Base-by-base conservation (phyloP, 2,113 vertebrate genomes). In the Chrysochloris asiatica region DNA sequence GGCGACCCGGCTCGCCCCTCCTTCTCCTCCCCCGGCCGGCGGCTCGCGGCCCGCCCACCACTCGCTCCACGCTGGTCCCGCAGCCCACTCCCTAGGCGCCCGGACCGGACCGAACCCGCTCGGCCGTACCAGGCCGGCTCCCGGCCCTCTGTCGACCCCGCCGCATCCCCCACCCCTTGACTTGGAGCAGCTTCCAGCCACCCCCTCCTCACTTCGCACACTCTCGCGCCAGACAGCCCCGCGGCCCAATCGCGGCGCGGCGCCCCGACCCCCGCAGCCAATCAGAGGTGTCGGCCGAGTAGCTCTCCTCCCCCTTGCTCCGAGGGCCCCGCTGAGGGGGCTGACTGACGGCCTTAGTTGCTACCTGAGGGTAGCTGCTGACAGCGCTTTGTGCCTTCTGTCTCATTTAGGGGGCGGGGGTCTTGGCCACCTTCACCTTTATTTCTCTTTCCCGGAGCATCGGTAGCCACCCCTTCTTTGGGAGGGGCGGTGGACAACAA, bases 201-300 rank as follows among this genome's bases (percentile, higher is more conserved):
- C 93, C 96, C 95, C 95, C 92, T 95, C 95, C 95, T 87, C 95
- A 95, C 80, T 91, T 86, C 65, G 80, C 80, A 86, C 92, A 52
- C 82, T 47, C 93, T 30, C 86, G 93, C 88, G 83, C 92, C 93
- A 80, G 95, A 93, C 96, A 93, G 90, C 83, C 81, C 86, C 36
- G 47, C 86, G 12, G 83, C 54, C 95, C 96, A 96, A 96, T 96
- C 36, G 83, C 59, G 13, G 50, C 28, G 73, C 93, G 77, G 89
- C 54, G 67, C 86, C 93, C 61, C 59, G 80, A 86, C 83, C 50
- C 5, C 71, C 26, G 4, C 76, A 93, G 92, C 96, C 95, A 96
- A 96, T 96, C 93, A 88, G 65, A 73, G 65, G 13, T 56, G 72
- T 72, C 21, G 12, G 12, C 56, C 28, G 83, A 87, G 77, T 72